Evolutionary conservation across 1,140 invertebrate species (phyloP).

Genomic region (Carcinoscorpius rotundicauda): DNA sequence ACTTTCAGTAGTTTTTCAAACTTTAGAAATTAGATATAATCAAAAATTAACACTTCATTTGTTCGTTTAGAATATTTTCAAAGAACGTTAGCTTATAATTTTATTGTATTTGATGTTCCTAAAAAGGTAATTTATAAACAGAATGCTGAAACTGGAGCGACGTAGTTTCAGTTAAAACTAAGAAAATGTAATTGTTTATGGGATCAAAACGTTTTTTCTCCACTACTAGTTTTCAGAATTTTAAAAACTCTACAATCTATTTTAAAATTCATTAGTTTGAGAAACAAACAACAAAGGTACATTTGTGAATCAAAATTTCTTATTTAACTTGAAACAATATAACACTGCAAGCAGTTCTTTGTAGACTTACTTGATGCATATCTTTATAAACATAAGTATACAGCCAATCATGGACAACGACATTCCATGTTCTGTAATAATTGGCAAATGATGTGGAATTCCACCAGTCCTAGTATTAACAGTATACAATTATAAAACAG

Average conservation of each 20-base stretch:
- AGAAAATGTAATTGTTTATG: too few species aligned
- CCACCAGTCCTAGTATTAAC: constrained; percentile 58
- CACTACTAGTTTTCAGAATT: too few species aligned
- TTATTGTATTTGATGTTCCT: constrained; percentile 24
- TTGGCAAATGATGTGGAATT: constrained; percentile 61
- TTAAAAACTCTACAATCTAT: too few species aligned
- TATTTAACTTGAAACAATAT: too few species aligned
- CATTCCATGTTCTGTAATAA: constrained; percentile 89
- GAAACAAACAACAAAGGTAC: too few species aligned
- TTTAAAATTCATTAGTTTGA: too few species aligned
- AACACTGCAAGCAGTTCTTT: too few species aligned
- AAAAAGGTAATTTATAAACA: background rate
- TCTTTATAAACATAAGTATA: constrained; percentile 75
- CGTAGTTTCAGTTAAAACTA: too few species aligned
- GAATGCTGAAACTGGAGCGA: background rate
- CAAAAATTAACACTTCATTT: background rate
- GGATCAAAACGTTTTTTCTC: too few species aligned
- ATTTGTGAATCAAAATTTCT: too few species aligned
- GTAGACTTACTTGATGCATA: constrained; percentile 14
- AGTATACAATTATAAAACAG: background rate
- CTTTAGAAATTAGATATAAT: too few species aligned
- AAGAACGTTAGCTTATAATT: background rate
- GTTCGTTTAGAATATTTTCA: background rate
- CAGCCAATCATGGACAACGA: constrained; percentile 88
- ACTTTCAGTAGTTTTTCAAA: too few species aligned